These are phyloP conservation scores for Biston stratarius DNA, from an alignment of 2,888 invertebrate species.

Conservation along the genomic window DNA sequence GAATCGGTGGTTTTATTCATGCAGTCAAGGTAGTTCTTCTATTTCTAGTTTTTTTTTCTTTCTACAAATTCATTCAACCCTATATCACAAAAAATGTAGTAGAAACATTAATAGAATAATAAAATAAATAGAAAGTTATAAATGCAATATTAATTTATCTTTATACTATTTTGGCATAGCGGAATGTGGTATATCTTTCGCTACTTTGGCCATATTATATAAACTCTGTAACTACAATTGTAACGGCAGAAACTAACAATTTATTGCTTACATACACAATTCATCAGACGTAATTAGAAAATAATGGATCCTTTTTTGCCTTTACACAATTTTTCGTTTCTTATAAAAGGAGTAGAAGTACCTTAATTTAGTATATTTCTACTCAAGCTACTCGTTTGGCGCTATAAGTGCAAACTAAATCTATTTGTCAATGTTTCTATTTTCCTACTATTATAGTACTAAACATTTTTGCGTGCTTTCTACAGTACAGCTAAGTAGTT, in stretches of 20 bases:
- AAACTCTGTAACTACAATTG: conserved; percentile 1
- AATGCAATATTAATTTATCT: conserved; percentile 61
- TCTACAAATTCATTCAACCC: conserved; percentile 5
- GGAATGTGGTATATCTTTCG: conserved; percentile 75
- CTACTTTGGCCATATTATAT: conserved; percentile 62
- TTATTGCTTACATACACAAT: not conserved
- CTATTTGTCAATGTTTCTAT: conserved; percentile 35
- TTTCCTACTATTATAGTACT: conserved; percentile 29
- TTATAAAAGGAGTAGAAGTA: not conserved
- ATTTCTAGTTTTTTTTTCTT: not conserved
- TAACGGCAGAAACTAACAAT: not conserved
- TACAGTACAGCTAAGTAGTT: conserved; percentile 12
- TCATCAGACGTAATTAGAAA: not conserved
- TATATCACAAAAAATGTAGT: conserved; percentile 13
- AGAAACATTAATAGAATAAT: conserved; percentile 27
- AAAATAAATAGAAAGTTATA: conserved; percentile 58
- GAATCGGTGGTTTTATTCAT: conserved; percentile 3
- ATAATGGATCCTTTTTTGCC: no score
- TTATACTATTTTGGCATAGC: conserved; percentile 79
- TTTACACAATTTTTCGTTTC: no score
- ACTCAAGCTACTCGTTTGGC: conserved; percentile 15
- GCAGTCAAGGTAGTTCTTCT: conserved; percentile 6
- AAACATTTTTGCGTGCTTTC: conserved; percentile 20
- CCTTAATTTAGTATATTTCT: conserved; percentile 3
- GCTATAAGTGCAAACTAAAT: conserved; percentile 31